Percentiles rank a stretch among this genome's conserved stretches.
Evolutionary conservation across 2,113 vertebrate species (phyloP).

Genomic region (Columba livia): DNA sequence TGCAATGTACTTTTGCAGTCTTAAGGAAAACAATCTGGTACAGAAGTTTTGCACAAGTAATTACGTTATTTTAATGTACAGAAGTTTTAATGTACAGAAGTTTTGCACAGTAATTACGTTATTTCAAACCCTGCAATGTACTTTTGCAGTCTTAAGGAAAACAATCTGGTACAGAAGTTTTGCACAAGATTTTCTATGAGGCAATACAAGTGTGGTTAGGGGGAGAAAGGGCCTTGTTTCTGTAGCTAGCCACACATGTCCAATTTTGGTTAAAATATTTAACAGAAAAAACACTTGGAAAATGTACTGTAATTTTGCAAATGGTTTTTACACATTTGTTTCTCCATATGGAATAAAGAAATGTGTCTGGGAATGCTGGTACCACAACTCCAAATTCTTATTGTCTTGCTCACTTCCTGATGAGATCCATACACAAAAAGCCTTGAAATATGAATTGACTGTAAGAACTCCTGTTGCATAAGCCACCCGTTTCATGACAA

Average conservation of each 20-base stretch:
- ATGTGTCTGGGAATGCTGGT: constrained; percentile 38
- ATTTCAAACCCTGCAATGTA: background rate
- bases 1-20: background rate
- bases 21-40: background rate
- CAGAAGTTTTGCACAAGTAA: background rate
- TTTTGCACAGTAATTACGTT: background rate
- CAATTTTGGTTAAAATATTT: constrained; percentile 20
- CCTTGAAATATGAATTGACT: background rate
- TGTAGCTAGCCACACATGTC: background rate
- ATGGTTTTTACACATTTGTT: background rate
- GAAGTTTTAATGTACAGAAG: too few relatives aligned
- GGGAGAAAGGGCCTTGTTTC: background rate
- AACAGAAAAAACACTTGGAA: constrained; percentile 25
- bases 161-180: background rate
- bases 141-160: background rate
- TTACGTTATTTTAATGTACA: background rate
- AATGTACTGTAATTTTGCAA: constrained; percentile 4
- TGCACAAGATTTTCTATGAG: background rate
- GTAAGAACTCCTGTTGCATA: background rate
- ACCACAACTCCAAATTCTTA: constrained; percentile 13
- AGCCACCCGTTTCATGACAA: background rate
- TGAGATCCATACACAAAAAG: background rate
- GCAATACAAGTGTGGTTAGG: background rate
- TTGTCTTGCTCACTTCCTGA: constrained; percentile 38
- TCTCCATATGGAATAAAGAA: constrained; percentile 29